Evolutionary conservation across 2,888 invertebrate genomes (phyloP).

Genomic region (Hypsopygia costalis): DNA sequence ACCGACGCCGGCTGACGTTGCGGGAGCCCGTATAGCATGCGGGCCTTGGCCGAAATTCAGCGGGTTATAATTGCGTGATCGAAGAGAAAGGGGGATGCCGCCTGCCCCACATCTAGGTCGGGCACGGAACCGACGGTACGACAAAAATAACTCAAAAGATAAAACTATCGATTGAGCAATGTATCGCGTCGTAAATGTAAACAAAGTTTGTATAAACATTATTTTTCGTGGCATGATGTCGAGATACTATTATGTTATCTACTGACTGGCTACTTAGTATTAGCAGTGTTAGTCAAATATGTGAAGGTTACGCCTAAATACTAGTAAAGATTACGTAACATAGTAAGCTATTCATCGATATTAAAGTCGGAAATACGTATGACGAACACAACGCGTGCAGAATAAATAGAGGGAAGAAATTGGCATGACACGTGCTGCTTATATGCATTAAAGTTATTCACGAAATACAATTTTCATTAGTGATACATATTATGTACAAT

Average conservation of each 20-base stretch:
- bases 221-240: slow-evolving; percentile 36
- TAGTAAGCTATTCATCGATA: background rate
- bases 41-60: slow-evolving; percentile 37
- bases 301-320: slow-evolving; percentile 1
- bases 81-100: slow-evolving; percentile 31
- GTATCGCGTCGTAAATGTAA: slow-evolving; percentile 20
- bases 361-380: background rate
- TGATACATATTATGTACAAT: too few species aligned
- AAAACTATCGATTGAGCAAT: slow-evolving; percentile 21
- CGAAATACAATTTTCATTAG: too few species aligned
- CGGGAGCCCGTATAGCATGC: slow-evolving; percentile 30
- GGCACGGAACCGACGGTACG: slow-evolving; percentile 5
- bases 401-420: too few species aligned
- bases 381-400: too few species aligned
- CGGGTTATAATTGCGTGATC: slow-evolving; percentile 24
- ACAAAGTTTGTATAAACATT: slow-evolving; percentile 20
- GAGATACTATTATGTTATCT: slow-evolving; percentile 3
- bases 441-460: too few species aligned
- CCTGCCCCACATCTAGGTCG: slow-evolving; percentile 14
- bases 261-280: slow-evolving; percentile 2
- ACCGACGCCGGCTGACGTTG: slow-evolving; percentile 15
- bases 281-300: slow-evolving; percentile 2
- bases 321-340: background rate
- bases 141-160: slow-evolving; percentile 23
- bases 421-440: too few species aligned